A percentile compares a stretch with the other conserved stretches of the same genome.
Evolutionary conservation across 2,797 vertebrate genomes (phyloP).

Genomic region (Sylvilagus floridanus): DNA sequence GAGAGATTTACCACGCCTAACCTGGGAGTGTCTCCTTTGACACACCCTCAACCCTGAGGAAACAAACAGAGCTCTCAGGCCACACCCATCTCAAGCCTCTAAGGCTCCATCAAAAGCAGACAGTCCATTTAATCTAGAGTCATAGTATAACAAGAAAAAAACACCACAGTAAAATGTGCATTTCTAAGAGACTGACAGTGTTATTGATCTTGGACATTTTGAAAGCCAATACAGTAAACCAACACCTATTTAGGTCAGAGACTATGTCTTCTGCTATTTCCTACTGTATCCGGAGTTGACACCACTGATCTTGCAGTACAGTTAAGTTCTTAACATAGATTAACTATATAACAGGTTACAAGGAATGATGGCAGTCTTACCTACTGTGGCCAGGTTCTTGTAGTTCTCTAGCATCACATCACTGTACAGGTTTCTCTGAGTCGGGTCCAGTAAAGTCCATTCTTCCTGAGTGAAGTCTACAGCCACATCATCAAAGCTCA

Average conservation of each 20-base stretch:
- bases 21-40: too few species aligned
- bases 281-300: not conserved
- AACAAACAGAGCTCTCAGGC: too few species aligned
- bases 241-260: not conserved
- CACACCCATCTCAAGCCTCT: too few species aligned
- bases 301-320: not conserved
- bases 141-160: too few species aligned
- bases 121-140: too few species aligned
- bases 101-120: too few species aligned
- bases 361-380: not conserved
- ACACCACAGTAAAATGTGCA: too few species aligned
- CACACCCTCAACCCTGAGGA: too few species aligned
- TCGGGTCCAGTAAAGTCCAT: constrained; percentile 57
- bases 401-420: constrained; percentile 68
- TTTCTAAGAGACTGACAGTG: not conserved
- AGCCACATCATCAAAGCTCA: constrained; percentile 66
- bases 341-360: too few species aligned
- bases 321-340: too few species aligned
- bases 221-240: not conserved
- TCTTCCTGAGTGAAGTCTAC: constrained; percentile 63
- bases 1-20: too few species aligned
- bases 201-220: not conserved
- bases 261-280: not conserved
- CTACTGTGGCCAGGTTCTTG: constrained; percentile 46
- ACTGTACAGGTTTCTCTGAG: constrained; percentile 46